Conservation (phyloP, 2,113 vertebrate species). For the Myiozetetes cayanensis region DNA sequence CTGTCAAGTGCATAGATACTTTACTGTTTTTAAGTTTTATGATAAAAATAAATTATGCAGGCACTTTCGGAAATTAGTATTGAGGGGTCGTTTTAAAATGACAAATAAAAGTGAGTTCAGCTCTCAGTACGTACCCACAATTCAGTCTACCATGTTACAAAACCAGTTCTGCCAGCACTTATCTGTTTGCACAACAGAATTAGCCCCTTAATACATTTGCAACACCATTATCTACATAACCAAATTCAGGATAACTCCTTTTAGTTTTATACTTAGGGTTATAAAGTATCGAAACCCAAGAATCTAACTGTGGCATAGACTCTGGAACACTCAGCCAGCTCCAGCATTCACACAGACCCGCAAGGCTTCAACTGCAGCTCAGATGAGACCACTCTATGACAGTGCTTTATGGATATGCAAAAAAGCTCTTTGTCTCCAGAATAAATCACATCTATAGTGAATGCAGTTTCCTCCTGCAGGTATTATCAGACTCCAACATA, state of each 20-base stretch:
- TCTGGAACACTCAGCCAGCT: not conserved
- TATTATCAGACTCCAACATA: not conserved
- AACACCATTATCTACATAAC: not conserved
- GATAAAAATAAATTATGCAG: not conserved
- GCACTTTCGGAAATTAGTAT: not conserved
- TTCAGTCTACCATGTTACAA: not conserved
- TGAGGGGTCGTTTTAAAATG: not conserved
- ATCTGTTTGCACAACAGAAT: not conserved
- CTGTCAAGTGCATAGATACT: rapidly evolving
- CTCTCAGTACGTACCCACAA: not conserved
- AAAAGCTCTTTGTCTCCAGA: not conserved
- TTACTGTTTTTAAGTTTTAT: not conserved
- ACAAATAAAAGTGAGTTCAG: not conserved
- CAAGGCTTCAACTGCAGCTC: not conserved
- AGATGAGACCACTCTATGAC: not conserved
- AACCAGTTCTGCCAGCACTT: not conserved
- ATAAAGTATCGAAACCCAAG: not conserved
- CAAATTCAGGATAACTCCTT: not conserved
- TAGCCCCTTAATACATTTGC: not conserved
- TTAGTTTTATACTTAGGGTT: not conserved
- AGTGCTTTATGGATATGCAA: not conserved
- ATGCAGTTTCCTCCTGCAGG: not conserved
- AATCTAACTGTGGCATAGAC: not conserved
- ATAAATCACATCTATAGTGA: not conserved
- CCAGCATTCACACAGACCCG: not conserved